Percentiles rank a stretch among this genome's conserved stretches.
phyloP scores from a whole-genome alignment of 23 tunicate species.

The Trididemnum miniatum region DNA sequence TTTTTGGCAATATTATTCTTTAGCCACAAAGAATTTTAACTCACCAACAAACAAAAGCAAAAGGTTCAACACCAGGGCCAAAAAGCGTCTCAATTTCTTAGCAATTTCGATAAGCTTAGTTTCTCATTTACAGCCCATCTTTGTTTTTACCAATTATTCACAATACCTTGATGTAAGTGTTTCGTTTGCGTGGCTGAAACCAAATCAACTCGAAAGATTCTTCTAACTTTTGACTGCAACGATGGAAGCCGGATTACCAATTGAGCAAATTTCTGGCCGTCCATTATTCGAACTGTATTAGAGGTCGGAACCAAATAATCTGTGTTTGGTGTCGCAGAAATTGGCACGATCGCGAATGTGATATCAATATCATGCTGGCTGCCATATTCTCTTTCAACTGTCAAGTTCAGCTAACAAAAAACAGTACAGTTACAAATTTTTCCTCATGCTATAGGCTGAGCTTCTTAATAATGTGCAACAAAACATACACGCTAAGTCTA shows the following conservation, averaged over 20 bases:
- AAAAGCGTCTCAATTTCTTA: too few relatives aligned
- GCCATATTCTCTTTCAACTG: constrained; percentile 75
- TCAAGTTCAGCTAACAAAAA: constrained; percentile 67
- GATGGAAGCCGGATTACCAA: constrained; percentile 24
- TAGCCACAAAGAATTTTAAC: too few relatives aligned
- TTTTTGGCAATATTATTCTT: too few relatives aligned
- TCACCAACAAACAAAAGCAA: too few relatives aligned
- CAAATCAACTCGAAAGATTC: constrained; percentile 44
- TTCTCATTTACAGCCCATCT: too few relatives aligned
- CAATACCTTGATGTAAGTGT: constrained; percentile 64
- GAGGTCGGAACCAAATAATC: constrained; percentile 13
- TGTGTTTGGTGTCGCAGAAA: constrained; percentile 24
- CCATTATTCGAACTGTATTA: constrained; percentile 13
- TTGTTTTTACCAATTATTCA: too few relatives aligned
- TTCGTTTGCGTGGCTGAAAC: constrained; percentile 35
- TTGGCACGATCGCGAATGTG: constrained; percentile 39
- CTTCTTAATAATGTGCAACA: too few relatives aligned
- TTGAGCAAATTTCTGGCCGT: constrained; percentile 30
- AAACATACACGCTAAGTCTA: too few relatives aligned
- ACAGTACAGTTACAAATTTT: too few relatives aligned
- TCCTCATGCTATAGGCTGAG: too few relatives aligned
- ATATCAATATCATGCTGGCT: constrained; percentile 54
- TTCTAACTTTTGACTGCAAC: constrained; percentile 25
- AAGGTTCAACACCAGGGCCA: too few relatives aligned
- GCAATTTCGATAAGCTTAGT: too few relatives aligned